Evolutionary conservation across 1,140 invertebrate species (phyloP).

Genomic region (Drosophila ohnishii): DNA sequence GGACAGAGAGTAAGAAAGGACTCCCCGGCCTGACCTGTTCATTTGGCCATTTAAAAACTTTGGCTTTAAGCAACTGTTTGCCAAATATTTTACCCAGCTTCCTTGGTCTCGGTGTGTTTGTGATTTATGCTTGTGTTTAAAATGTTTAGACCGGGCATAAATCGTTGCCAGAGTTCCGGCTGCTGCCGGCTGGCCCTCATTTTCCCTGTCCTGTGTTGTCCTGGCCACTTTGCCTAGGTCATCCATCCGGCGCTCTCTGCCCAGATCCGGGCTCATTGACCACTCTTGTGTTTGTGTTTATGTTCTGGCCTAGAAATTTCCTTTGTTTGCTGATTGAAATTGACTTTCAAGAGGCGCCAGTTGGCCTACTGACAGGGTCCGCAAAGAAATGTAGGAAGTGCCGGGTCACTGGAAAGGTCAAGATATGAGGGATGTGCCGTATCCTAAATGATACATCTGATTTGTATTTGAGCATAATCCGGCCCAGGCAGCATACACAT

Average conservation of each 20-base stretch:
- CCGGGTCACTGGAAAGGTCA: conserved; percentile 23
- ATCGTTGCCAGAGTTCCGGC: conserved; percentile 36
- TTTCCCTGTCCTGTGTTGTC: neutral
- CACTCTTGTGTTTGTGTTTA: conserved; percentile 49
- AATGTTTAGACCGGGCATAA: conserved; percentile 51
- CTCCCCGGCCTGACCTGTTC: conserved; percentile 20
- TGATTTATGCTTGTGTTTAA: conserved; percentile 66
- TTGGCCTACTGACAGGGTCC: conserved; percentile 19
- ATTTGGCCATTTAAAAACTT: conserved; percentile 34
- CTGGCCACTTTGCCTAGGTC: conserved; percentile 33
- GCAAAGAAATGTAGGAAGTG: conserved; percentile 19
- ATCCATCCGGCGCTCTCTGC: conserved; percentile 35
- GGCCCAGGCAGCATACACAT: neutral
- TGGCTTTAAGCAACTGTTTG: conserved; percentile 53
- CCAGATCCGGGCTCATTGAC: conserved; percentile 40
- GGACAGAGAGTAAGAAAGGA: neutral
- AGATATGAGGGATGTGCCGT: neutral
- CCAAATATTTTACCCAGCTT: conserved; percentile 38
- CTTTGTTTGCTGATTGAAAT: conserved; percentile 52
- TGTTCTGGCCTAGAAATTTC: conserved; percentile 48
- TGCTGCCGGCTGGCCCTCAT: conserved; percentile 11
- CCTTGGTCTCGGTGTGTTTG: conserved; percentile 25
- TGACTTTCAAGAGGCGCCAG: conserved; percentile 49
- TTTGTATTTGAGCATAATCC: conserved; percentile 11
- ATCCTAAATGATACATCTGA: conserved; percentile 8